A percentile compares a stretch with the other conserved stretches of the same genome.
Evolutionary conservation across 2,888 invertebrate species (phyloP).

Genomic region (Chrysolina oricalcia): DNA sequence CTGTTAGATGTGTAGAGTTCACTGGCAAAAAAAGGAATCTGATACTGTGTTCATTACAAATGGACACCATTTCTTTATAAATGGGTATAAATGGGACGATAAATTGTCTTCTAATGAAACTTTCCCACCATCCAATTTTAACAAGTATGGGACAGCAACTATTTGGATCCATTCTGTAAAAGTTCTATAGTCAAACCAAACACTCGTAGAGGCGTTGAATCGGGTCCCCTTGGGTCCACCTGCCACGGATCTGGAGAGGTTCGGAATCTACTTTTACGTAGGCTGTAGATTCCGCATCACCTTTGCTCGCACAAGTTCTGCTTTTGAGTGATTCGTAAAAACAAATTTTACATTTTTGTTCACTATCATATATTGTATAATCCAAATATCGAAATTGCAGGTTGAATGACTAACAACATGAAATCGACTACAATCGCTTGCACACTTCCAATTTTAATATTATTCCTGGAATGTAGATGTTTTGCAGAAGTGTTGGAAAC

Average conservation of each 20-base stretch:
- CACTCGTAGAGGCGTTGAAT: slow-evolving; percentile 38
- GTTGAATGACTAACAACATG: not conserved
- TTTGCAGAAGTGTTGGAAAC: not conserved
- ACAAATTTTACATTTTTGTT: too few species aligned
- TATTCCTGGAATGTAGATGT: not conserved
- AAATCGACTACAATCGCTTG: not conserved
- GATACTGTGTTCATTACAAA: slow-evolving; percentile 11
- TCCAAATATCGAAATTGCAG: too few species aligned
- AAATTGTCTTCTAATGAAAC: slow-evolving; percentile 8
- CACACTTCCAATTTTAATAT: not conserved
- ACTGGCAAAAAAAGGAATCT: slow-evolving; percentile 18
- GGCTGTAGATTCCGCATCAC: too few species aligned
- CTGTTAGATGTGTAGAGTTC: slow-evolving; percentile 22
- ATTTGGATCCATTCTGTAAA: slow-evolving; percentile 15
- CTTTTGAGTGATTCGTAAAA: too few species aligned
- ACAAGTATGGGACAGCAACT: slow-evolving; percentile 15
- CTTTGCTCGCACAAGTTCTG: too few species aligned
- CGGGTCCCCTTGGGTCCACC: slow-evolving; percentile 5
- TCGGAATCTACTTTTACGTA: too few species aligned
- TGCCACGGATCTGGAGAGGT: too few species aligned
- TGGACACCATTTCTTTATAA: slow-evolving; percentile 17
- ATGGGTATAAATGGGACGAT: slow-evolving; percentile 4
- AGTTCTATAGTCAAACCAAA: slow-evolving; percentile 42
- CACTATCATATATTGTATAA: too few species aligned
- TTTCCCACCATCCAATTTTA: slow-evolving; percentile 17